These are phyloP conservation scores for Drosophila buzzatii DNA, from an alignment of 2,888 invertebrate species.

Conservation along the genomic window DNA sequence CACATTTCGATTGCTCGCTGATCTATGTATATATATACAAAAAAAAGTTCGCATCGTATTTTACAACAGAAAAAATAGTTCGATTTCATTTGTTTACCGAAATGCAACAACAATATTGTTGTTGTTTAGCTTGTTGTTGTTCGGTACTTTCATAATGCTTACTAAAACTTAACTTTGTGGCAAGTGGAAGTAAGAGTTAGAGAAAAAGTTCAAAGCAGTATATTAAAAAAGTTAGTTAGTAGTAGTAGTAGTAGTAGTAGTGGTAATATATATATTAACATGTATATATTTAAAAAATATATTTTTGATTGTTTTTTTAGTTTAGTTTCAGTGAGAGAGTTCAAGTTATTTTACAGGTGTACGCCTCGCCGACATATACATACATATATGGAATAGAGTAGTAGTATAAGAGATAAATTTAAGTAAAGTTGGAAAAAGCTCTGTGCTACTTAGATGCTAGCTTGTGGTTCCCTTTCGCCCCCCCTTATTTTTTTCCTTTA, in stretches of 20 bases:
- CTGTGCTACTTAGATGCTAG: slow-evolving; percentile 11
- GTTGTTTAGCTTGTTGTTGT: slow-evolving; percentile 17
- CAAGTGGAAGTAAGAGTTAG: slow-evolving; percentile 57
- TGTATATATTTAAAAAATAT: slow-evolving; percentile 33
- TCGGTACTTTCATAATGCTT: slow-evolving; percentile 36
- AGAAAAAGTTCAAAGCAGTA: slow-evolving; percentile 59
- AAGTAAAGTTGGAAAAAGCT: slow-evolving; percentile 23
- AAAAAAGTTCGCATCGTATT: slow-evolving; percentile 30
- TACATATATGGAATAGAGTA: slow-evolving; percentile 8
- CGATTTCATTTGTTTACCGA: slow-evolving; percentile 1
- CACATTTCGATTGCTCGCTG: slow-evolving; percentile 31
- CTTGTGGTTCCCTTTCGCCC: not conserved
- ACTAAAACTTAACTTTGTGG: slow-evolving; percentile 44
- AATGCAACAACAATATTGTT: slow-evolving; percentile 24
- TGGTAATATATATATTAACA: slow-evolving; percentile 50
- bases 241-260: slow-evolving; percentile 14
- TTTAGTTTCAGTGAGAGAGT: slow-evolving; percentile 40
- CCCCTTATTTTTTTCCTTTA: not conserved
- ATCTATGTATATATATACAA: slow-evolving; percentile 38
- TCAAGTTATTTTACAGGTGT: slow-evolving; percentile 58
- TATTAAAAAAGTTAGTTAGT: slow-evolving; percentile 45
- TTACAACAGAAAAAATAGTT: slow-evolving; percentile 20
- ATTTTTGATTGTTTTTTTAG: slow-evolving; percentile 5
- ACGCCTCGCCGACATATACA: slow-evolving; percentile 34
- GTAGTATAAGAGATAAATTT: slow-evolving; percentile 11